phyloP scores from a whole-genome alignment of 2,797 vertebrate genomes.

The Notolepis coatsorum region DNA sequence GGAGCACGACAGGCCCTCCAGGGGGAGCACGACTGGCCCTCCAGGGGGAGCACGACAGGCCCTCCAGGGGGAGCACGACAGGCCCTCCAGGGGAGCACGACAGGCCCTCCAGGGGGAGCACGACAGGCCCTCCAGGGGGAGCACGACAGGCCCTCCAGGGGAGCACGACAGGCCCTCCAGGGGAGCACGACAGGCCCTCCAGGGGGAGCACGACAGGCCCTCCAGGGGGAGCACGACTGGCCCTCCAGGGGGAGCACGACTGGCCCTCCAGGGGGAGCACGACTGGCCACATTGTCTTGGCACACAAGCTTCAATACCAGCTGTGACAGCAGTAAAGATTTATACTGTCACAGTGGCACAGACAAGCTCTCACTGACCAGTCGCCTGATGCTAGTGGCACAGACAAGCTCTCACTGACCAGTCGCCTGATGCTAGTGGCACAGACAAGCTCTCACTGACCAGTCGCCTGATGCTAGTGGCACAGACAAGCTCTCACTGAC shows the following conservation, averaged over 20 bases:
- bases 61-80: background rate
- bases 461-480: conserved; percentile 2
- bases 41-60: background rate
- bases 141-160: background rate
- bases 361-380: too few species aligned
- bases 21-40: conserved; percentile 17
- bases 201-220: background rate
- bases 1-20: conserved; percentile 18
- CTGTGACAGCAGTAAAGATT: conserved; percentile 23
- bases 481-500: too few species aligned
- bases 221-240: background rate
- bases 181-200: too few species aligned
- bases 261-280: conserved; percentile 33
- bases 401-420: too few species aligned
- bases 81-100: background rate
- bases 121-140: conserved; percentile 32
- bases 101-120: background rate
- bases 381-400: conserved; percentile 7
- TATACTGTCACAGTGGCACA: background rate
- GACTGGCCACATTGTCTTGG: background rate
- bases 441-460: too few species aligned
- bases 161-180: conserved; percentile 30
- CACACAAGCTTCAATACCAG: conserved; percentile 16
- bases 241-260: background rate
- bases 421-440: conserved; percentile 5